Conservation (phyloP, 2,113 vertebrate genomes). For the Chloroceryle aenea region DNA sequence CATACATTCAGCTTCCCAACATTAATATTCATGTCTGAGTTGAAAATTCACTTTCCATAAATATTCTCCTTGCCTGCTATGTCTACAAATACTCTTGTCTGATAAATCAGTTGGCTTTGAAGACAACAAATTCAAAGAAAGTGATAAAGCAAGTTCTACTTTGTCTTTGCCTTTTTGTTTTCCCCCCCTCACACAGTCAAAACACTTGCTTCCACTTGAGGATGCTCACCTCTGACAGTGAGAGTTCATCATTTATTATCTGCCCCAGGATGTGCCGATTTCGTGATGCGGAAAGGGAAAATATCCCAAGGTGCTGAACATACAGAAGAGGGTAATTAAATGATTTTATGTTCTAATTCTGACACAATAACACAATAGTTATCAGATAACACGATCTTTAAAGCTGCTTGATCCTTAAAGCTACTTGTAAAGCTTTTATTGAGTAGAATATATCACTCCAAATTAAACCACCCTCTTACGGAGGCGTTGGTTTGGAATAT, state of each 20-base stretch:
- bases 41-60: neutral
- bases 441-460: neutral
- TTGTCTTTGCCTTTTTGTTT: neutral
- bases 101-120: neutral
- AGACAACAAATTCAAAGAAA: neutral
- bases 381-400: constrained; percentile 20
- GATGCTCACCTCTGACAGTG: neutral
- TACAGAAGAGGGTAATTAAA: neutral
- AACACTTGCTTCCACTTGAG: neutral
- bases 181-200: fast-evolving
- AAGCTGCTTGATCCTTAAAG: constrained; percentile 45
- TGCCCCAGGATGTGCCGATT: neutral
- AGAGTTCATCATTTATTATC: neutral
- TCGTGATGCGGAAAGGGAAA: neutral
- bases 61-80: neutral
- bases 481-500: neutral
- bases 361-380: constrained; percentile 6
- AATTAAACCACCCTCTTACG: neutral
- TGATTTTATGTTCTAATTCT: constrained; percentile 42
- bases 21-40: neutral
- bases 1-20: neutral
- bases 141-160: neutral
- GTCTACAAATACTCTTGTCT: neutral
- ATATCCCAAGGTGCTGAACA: neutral
- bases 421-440: constrained; percentile 32